phyloP scores from a whole-genome alignment of 1,140 invertebrate genomes.

The Leptinotarsa undecemlineata region DNA sequence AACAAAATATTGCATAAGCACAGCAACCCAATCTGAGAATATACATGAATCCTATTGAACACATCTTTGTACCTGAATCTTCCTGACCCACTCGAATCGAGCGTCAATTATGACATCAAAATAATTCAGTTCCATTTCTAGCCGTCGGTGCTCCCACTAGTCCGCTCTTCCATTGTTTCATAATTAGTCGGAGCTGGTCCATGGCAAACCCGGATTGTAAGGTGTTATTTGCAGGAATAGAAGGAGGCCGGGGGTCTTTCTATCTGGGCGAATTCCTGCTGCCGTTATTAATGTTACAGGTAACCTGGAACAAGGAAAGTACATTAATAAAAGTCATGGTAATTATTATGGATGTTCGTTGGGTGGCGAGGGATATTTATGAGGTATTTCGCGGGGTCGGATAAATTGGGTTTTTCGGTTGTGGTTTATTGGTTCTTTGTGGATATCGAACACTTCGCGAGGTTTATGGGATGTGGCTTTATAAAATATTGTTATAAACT shows the following conservation, averaged over 20 bases:
- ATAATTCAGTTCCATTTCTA: constrained; percentile 1
- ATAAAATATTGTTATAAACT: not conserved
- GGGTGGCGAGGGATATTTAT: constrained; percentile 12
- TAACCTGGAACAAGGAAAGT: constrained; percentile 21
- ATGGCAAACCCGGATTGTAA: constrained; percentile 16
- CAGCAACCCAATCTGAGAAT: not conserved
- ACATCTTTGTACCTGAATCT: not conserved
- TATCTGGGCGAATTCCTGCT: constrained; percentile 1
- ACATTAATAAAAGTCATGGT: constrained; percentile 21
- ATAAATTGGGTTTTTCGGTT: constrained; percentile 10
- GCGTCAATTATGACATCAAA: constrained; percentile 13
- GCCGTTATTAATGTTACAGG: constrained; percentile 11
- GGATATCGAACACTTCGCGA: not conserved
- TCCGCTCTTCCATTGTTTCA: constrained; percentile 14
- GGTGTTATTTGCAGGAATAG: constrained; percentile 14
- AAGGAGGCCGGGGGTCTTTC: not conserved
- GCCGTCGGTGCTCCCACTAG: not conserved
- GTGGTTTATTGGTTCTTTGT: constrained; percentile 3
- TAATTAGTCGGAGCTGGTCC: constrained; percentile 17
- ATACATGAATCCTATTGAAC: not conserved
- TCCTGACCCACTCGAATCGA: not conserved
- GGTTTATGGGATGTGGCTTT: not conserved
- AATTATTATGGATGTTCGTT: constrained; percentile 16
- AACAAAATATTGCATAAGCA: too few species aligned
- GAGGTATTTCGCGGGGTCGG: not conserved